These are phyloP conservation scores for Corydoras sp. DNA, from an alignment of 2,113 vertebrate species.

Conservation along the genomic window DNA sequence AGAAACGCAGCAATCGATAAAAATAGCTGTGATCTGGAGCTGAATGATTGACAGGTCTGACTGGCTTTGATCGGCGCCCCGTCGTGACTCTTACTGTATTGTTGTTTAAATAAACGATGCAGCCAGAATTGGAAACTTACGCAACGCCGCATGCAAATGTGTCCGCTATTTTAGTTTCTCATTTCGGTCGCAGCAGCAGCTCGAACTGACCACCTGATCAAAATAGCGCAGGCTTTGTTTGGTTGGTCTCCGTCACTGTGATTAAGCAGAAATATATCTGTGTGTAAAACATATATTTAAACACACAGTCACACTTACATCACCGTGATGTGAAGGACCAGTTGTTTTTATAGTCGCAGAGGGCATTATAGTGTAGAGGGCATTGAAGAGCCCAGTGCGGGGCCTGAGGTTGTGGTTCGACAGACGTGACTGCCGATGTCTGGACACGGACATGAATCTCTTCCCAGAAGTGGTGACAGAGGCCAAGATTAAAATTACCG, in stretches of 20 bases:
- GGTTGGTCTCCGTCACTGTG: neutral
- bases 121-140: too few relatives aligned
- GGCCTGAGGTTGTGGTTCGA: constrained; percentile 37
- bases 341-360: neutral
- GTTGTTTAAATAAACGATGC: too few relatives aligned
- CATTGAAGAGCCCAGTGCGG: neutral
- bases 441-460: constrained; percentile 43
- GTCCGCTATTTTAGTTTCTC: too few relatives aligned
- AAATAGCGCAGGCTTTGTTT: constrained; percentile 16
- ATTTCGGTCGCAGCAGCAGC: neutral
- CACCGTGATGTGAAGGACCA: constrained; percentile 5
- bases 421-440: constrained; percentile 38
- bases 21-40: too few relatives aligned
- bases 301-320: constrained; percentile 25
- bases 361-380: too few relatives aligned
- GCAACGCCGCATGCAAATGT: too few relatives aligned
- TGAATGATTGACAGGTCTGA: too few relatives aligned
- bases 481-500: constrained; percentile 37
- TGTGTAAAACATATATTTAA: neutral
- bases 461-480: constrained; percentile 38
- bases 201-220: neutral
- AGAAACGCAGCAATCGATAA: too few relatives aligned
- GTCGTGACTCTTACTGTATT: too few relatives aligned
- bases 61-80: too few relatives aligned
- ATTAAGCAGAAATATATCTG: neutral